Percentiles rank a stretch among this genome's conserved stretches.
Conservation (phyloP, 2,113 vertebrate species). For the Maccullochella peelii region DNA sequence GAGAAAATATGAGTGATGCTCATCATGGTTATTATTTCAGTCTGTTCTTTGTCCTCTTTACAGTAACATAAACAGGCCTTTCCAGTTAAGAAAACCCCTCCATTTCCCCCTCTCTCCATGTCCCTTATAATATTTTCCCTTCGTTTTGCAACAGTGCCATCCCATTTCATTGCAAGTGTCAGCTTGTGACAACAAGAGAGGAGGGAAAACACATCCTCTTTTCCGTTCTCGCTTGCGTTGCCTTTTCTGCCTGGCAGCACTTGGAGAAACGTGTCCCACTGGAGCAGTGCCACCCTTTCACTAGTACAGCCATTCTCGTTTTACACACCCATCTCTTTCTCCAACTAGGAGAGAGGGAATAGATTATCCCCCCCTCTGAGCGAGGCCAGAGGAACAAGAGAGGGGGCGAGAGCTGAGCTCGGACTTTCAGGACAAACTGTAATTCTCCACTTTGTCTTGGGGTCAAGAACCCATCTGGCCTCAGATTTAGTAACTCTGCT, state of each 20-base stretch:
- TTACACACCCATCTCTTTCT: conserved; percentile 63
- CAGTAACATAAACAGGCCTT: conserved; percentile 55
- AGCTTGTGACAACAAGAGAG: conserved; percentile 40
- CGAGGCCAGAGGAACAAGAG: conserved; percentile 29
- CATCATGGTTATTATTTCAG: conserved; percentile 59
- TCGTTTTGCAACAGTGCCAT: conserved; percentile 39
- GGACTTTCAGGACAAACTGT: conserved; percentile 66
- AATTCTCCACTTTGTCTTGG: conserved; percentile 64
- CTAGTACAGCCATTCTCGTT: conserved; percentile 53
- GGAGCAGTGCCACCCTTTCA: conserved; percentile 65
- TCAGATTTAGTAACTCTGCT: conserved; percentile 68
- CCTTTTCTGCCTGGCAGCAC: conserved; percentile 60
- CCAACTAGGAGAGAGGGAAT: conserved; percentile 43
- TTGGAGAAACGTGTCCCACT: conserved; percentile 68
- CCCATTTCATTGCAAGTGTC: conserved; percentile 38
- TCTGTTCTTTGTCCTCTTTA: conserved; percentile 59
- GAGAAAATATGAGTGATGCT: conserved; percentile 49
- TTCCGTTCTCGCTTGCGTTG: conserved; percentile 15
- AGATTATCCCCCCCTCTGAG: conserved; percentile 40
- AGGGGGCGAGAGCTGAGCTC: conserved; percentile 32
- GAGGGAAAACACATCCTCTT: conserved; percentile 46
- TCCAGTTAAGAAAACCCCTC: conserved; percentile 41
- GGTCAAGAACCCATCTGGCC: conserved; percentile 62
- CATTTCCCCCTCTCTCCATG: conserved; percentile 3
- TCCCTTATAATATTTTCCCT: conserved; percentile 28